Evolutionary conservation across 2,113 vertebrate species (phyloP), one percentile per base, ranked within the genome.

Genomic region (Chrysochloris asiatica): DNA sequence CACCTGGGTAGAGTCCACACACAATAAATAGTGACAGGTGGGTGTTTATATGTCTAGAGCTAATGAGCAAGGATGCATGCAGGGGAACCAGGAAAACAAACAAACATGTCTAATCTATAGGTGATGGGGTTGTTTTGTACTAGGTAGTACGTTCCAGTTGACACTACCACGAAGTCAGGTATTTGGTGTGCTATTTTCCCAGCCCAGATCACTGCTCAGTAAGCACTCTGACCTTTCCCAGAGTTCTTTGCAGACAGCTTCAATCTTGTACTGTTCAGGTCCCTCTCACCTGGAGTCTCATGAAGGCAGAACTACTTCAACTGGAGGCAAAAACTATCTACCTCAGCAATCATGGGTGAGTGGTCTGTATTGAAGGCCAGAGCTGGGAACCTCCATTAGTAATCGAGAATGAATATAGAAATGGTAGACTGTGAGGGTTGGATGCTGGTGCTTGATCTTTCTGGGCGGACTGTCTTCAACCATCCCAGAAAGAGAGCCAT

Each of bases 301-400:
- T 2, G 88, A 75, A 30, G 88, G 61, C 45, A 89, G 80, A 82
- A 28, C 30, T 43, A 8, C 43, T 83, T 13, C 16, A 63, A 38
- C 56, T 22, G 11, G 67, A 83, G 38, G 83, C 24, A 47, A 56
- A 88, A 83, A 22, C 19, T 8, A 6, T 45, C 71, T 65, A 67
- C 45, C 67, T 87, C 21, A 33, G 83, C 24, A 3, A 41, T 65
- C 56, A n/a, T 24, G 17, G 30, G 24, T 13, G n/a, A 76, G 43
- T 59, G 17, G 33, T 47, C 52, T 26, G 1, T 50, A 0, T 1
- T 0, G 6, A 56, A 36, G 41, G 45, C 2, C 14, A 61, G n/a
- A 43, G 12, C 33, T 3, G 4, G 4, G 50, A 61, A 13, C 12
- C 43, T 73, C 8, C 21, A 26, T 11, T 17, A 30, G 61, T 69